Evolutionary conservation across 92 coral and sea anemone genomes (phyloP).

Genomic region (Muricea muricata): DNA sequence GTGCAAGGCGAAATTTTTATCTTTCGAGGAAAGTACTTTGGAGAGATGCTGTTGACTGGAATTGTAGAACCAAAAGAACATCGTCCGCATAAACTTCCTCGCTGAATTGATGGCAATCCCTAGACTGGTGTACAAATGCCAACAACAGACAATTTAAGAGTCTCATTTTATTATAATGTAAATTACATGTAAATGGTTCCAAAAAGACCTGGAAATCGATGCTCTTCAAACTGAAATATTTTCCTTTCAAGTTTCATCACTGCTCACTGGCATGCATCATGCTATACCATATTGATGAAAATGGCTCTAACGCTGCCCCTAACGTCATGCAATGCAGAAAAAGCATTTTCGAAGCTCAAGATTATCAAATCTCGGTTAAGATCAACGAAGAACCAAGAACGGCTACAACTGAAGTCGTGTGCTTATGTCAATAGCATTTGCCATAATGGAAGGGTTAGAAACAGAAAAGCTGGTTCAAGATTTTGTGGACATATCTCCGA

Average conservation of each 20-base stretch:
- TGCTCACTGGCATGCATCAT: conserved; percentile 30
- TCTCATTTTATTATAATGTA: conserved; percentile 9
- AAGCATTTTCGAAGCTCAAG: conserved; percentile 18
- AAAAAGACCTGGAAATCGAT: conserved; percentile 13
- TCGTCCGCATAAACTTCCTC: conserved; percentile 17
- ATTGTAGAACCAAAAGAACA: conserved; percentile 42
- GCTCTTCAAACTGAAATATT: conserved; percentile 28
- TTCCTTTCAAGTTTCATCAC: conserved; percentile 23
- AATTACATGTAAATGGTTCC: conserved; percentile 13
- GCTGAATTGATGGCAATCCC: conserved; percentile 28
- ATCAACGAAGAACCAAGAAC: conserved; percentile 32
- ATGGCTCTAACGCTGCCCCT: conserved; percentile 33
- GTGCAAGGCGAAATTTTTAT: conserved; percentile 24
- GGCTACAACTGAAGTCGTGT: conserved; percentile 19
- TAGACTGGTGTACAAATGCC: not conserved
- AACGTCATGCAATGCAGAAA: conserved; percentile 15
- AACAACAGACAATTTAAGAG: conserved; percentile 19
- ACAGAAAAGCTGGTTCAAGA: conserved; percentile 24
- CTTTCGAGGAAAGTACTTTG: conserved; percentile 9
- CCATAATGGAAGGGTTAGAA: conserved; percentile 16
- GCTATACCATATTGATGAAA: conserved; percentile 27
- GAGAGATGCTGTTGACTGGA: conserved; percentile 5
- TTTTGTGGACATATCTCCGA: conserved; percentile 32
- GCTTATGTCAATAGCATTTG: conserved; percentile 5
- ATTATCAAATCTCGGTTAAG: conserved; percentile 22